Evolutionary conservation across 2,797 vertebrate genomes (phyloP).

Genomic region (Linurgus olivaceus): DNA sequence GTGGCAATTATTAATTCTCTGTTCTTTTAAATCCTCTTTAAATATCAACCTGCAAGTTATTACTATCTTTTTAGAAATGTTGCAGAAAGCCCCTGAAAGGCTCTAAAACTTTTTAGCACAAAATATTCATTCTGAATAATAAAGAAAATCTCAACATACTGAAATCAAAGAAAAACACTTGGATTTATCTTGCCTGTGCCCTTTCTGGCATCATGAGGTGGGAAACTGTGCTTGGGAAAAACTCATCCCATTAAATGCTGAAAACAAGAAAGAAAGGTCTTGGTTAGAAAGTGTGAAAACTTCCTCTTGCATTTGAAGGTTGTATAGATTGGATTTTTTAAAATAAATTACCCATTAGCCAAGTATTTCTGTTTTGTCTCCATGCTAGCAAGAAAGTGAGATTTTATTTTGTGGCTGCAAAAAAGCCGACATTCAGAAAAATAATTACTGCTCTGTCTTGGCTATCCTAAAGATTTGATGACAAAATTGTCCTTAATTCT

Average conservation of each 20-base stretch:
- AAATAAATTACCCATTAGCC: background rate
- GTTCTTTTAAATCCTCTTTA: constrained; percentile 8
- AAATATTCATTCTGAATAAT: background rate
- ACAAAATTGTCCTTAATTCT: background rate
- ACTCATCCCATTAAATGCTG: background rate
- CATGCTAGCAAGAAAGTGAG: background rate
- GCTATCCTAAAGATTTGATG: background rate
- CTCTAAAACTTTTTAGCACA: background rate
- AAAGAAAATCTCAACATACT: background rate
- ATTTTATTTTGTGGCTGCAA: background rate
- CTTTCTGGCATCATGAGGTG: background rate
- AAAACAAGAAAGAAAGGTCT: background rate
- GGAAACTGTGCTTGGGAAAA: background rate
- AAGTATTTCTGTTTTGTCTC: background rate
- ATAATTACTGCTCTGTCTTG: background rate
- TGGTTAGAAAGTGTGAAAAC: background rate
- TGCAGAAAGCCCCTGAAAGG: background rate
- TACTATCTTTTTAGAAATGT: background rate
- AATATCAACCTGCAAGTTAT: background rate
- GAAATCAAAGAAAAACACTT: background rate
- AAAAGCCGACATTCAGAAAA: background rate
- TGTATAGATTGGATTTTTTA: background rate
- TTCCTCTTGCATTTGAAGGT: background rate
- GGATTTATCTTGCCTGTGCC: background rate
- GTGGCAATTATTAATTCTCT: background rate